Conservation (phyloP, 2,113 vertebrate species). For the Ictalurus furcatus region DNA sequence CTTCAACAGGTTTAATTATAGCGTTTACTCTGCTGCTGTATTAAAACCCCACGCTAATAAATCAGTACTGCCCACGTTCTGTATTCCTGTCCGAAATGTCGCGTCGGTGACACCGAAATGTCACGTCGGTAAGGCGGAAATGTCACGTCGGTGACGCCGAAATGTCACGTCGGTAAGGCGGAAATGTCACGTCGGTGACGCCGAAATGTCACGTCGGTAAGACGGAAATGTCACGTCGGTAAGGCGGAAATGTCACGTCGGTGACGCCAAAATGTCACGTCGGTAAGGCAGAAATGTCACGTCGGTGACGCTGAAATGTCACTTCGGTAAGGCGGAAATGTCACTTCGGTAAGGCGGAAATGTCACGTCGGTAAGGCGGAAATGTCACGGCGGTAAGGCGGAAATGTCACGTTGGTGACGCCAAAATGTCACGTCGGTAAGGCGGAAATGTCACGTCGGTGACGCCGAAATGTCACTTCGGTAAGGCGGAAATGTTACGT, state of each 20-base stretch:
- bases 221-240: no score
- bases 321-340: rapidly evolving
- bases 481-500: neutral
- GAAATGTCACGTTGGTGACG: neutral
- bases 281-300: neutral
- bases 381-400: neutral
- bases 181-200: neutral
- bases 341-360: neutral
- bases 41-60: neutral
- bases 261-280: neutral
- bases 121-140: neutral
- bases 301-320: neutral
- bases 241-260: no score
- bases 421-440: no score
- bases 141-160: no score
- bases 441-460: no score
- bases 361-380: neutral
- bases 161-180: neutral
- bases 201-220: neutral
- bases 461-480: no score
- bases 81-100: neutral
- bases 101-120: neutral
- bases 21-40: neutral
- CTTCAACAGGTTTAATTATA: no score
- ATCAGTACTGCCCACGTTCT: neutral